Evolutionary conservation across 2,797 vertebrate species (phyloP).

Genomic region (Gallinago nigripennis): DNA sequence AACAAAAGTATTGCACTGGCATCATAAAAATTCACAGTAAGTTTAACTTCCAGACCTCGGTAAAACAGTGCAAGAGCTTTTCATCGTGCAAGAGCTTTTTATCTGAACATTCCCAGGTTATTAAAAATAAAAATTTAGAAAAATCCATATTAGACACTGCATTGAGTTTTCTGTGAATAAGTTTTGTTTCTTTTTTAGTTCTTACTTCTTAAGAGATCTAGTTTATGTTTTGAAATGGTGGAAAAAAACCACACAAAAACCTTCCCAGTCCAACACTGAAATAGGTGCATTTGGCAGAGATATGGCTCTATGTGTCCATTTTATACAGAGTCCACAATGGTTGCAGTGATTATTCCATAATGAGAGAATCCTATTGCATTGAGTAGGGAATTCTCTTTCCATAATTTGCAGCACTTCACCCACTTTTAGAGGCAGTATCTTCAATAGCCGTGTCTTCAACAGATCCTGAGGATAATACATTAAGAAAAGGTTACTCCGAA

Average conservation of each 20-base stretch:
- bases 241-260: not conserved
- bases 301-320: not conserved
- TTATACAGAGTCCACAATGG: not conserved
- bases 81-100: slow-evolving; percentile 29
- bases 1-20: slow-evolving; percentile 57
- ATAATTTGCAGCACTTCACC: not conserved
- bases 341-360: not conserved
- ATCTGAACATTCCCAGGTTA: slow-evolving; percentile 2
- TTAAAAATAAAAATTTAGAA: not conserved
- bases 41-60: not conserved
- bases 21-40: slow-evolving; percentile 60
- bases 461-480: slow-evolving; percentile 33
- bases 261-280: not conserved
- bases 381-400: not conserved
- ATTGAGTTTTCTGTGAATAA: not conserved
- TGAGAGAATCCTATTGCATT: not conserved
- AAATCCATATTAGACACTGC: not conserved
- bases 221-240: slow-evolving; percentile 6
- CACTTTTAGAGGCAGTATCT: not conserved
- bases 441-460: not conserved
- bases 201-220: not conserved
- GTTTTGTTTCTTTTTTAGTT: not conserved
- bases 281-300: not conserved
- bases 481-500: slow-evolving; percentile 32
- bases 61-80: slow-evolving; percentile 59